These are phyloP conservation scores for Piaya cayana DNA, from an alignment of 2,113 vertebrate species.

Conservation along the genomic window DNA sequence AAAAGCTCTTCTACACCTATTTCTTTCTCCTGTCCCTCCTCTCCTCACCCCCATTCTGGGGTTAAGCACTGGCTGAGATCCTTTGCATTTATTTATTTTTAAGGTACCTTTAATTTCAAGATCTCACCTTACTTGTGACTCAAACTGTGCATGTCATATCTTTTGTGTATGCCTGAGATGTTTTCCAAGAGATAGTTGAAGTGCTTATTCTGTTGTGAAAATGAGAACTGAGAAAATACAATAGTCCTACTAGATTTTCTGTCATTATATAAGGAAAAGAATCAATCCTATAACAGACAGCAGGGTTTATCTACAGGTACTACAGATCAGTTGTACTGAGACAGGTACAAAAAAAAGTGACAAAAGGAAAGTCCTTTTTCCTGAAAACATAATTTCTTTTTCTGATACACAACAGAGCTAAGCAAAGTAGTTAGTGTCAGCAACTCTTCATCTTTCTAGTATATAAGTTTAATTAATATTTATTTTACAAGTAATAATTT, in stretches of 20 bases:
- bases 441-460: not conserved
- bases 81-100: not conserved
- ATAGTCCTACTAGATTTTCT: not conserved
- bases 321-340: not conserved
- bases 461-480: not conserved
- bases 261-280: not conserved
- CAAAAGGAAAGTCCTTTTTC: not conserved
- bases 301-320: accelerated
- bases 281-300: not conserved
- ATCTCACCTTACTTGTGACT: not conserved
- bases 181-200: not conserved
- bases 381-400: not conserved
- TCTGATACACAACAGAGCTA: not conserved
- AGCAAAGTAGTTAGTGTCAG: not conserved
- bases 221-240: not conserved
- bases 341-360: not conserved
- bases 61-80: not conserved
- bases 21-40: too few species aligned
- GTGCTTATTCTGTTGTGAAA: not conserved
- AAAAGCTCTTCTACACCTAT: not conserved
- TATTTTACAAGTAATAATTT: not conserved
- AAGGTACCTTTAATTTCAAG: not conserved
- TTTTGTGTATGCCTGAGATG: not conserved
- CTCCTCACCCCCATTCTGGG: too few species aligned
- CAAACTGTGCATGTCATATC: not conserved